Conservation (phyloP, 2,113 vertebrate species). For the Melanotaenia duboulayi region DNA sequence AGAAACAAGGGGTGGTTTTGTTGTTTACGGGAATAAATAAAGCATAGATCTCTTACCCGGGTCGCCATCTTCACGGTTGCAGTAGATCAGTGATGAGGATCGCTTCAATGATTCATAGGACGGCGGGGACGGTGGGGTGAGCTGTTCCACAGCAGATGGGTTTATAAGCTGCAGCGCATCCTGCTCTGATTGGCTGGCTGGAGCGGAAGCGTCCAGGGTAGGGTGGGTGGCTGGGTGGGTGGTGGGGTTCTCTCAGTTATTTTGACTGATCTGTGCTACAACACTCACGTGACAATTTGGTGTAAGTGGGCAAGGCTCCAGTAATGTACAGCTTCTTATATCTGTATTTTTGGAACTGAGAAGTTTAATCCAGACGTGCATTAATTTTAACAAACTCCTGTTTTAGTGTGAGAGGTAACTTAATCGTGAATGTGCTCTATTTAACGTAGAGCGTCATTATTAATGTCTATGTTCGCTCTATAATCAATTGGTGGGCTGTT, state of each 20-base stretch:
- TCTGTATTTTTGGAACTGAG: too few relatives aligned
- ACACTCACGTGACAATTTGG: background rate
- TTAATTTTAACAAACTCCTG: too few relatives aligned
- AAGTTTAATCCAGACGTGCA: too few relatives aligned
- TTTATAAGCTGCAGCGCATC: slow-evolving; percentile 60
- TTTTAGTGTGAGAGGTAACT: too few relatives aligned
- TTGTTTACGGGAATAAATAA: background rate
- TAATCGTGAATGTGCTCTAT: too few relatives aligned
- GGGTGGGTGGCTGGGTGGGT: too few relatives aligned
- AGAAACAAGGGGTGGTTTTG: background rate
- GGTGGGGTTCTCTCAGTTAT: background rate
- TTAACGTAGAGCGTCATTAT: too few relatives aligned
- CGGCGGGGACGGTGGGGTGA: slow-evolving; percentile 33
- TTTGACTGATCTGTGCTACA: background rate
- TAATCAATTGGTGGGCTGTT: too few relatives aligned
- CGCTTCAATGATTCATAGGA: slow-evolving; percentile 26
- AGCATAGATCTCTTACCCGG: slow-evolving; percentile 73
- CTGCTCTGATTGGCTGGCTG: slow-evolving; percentile 61
- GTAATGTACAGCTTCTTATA: too few relatives aligned
- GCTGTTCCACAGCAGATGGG: slow-evolving; percentile 46
- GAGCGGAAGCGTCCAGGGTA: slow-evolving; percentile 38
- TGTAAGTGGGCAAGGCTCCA: background rate
- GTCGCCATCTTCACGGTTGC: slow-evolving; percentile 80
- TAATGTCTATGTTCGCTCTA: too few relatives aligned
- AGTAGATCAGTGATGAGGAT: slow-evolving; percentile 47